Percentiles rank a stretch among this genome's conserved stretches.
Conservation (phyloP, 2,888 invertebrate species). For the Ichneumoninae sp. region DNA sequence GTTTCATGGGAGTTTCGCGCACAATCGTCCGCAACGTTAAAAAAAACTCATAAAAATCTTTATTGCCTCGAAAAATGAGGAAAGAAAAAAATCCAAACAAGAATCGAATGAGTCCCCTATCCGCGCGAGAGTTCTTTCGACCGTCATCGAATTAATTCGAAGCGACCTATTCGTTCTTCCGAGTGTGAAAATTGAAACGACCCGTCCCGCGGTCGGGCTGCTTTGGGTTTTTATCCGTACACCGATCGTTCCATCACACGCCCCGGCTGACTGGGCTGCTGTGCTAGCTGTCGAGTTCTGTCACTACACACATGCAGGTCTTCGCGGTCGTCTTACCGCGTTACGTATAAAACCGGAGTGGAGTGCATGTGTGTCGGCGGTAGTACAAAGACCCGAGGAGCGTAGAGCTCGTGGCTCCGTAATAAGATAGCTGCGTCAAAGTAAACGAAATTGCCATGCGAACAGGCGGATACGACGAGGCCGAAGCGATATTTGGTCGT, state of each 20-base stretch:
- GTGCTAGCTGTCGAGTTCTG: constrained; percentile 48
- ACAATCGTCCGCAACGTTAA: background rate
- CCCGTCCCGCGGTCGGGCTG: constrained; percentile 20
- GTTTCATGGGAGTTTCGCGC: too few species aligned
- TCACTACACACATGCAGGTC: constrained; percentile 57
- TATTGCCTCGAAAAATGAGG: background rate
- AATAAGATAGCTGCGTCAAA: constrained; percentile 20
- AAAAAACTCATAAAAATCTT: background rate
- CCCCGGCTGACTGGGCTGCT: constrained; percentile 24
- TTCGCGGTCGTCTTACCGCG: constrained; percentile 50
- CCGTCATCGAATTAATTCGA: constrained; percentile 51
- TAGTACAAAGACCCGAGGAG: background rate
- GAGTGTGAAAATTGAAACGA: constrained; percentile 58
- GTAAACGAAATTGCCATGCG: constrained; percentile 44
- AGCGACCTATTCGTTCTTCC: constrained; percentile 51
- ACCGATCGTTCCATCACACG: constrained; percentile 44
- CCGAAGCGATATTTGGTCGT: constrained; percentile 37
- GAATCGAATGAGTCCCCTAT: constrained; percentile 19
- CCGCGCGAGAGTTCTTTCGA: constrained; percentile 14
- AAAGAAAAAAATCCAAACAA: constrained; percentile 12
- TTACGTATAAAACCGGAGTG: constrained; percentile 25
- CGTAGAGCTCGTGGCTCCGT: constrained; percentile 25
- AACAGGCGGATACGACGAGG: constrained; percentile 20
- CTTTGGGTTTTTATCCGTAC: constrained; percentile 35
- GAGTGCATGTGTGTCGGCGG: constrained; percentile 14